Percentiles rank a stretch among this genome's conserved stretches.
phyloP scores from a whole-genome alignment of 2,888 invertebrate genomes.

The Xanthostigma xanthostigma region DNA sequence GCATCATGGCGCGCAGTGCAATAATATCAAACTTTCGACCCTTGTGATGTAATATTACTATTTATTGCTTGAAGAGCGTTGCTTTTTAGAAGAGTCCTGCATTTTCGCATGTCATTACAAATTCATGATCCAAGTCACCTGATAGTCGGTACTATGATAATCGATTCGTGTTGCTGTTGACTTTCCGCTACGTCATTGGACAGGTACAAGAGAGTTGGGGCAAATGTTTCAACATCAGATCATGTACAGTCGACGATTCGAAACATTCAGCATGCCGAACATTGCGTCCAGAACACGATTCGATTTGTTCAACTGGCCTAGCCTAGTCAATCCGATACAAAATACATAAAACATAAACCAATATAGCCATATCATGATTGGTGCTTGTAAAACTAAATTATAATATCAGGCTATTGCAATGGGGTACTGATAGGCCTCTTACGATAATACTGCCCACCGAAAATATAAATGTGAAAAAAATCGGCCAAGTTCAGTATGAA shows the following conservation, averaged over 20 bases:
- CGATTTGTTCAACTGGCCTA: neutral
- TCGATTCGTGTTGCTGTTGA: conserved; percentile 25
- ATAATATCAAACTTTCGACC: no score
- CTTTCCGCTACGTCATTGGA: conserved; percentile 23
- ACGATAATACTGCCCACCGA: no score
- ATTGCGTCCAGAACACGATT: neutral
- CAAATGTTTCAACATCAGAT: conserved; percentile 18
- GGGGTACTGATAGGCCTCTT: no score
- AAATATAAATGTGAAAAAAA: no score
- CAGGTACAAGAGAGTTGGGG: conserved; percentile 20
- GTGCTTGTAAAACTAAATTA: conserved; percentile 8
- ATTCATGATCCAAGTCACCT: conserved; percentile 19
- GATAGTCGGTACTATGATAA: conserved; percentile 24
- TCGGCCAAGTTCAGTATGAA: no score
- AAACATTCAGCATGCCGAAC: neutral
- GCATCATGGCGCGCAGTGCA: no score
- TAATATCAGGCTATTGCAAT: conserved; percentile 2
- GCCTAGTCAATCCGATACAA: neutral
- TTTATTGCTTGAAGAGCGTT: neutral
- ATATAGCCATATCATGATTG: conserved; percentile 8
- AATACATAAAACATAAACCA: conserved; percentile 8
- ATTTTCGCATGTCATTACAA: conserved; percentile 15
- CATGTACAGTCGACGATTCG: neutral
- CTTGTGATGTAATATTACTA: no score
- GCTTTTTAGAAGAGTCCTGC: neutral